Evolutionary conservation across 2,113 vertebrate genomes (phyloP), one percentile per base, ranked within the genome.

Genomic region (Chloropsis hardwickii): DNA sequence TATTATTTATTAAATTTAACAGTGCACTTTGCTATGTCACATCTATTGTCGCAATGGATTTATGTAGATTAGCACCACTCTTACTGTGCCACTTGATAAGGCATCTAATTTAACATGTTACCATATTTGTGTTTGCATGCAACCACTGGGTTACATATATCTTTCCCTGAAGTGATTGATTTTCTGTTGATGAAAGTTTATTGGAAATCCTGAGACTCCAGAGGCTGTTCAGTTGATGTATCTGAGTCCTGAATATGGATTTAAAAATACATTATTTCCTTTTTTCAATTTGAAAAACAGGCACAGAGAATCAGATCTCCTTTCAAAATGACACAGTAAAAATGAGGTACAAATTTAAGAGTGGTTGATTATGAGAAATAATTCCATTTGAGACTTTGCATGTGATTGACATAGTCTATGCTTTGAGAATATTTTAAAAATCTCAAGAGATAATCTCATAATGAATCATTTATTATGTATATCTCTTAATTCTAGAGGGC

Each of bases 401-500:
- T 51, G 71, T 94, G 95, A 97, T 95, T 97, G 97, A 88, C 95
- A 96, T 53, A 94, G 72, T 88, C 88, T 95, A 20, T 83, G 81
- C 90, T 97, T 97, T 96, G 69, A 92, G 87, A 95, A 97, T 81
- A 50, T 94, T 97, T 77, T 80, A 95, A 95, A 95, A 90, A 78
- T 95, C 96, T 96, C 88, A 74, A 94, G 87, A 95, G 83, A 96
- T 94, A 97, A 78, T 96, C 0, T 94, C 57, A 88, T 90, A 97
- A 96, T 96, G 92, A 97, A 97, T 97, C 82, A 97, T 97, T 98
- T 97, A 95, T 95, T 97, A 94, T 90, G 67, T 90, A 87, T 89
- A 91, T 84, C 90, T 97, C 64, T 92, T 96, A 94, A 96, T 97
- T 97, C 94, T 94, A 78, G 77, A 82, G 44, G 86, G 86, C 95